A percentile compares a stretch with the other conserved stretches of the same genome.
These are phyloP conservation scores for Drosophila ogumai DNA, from an alignment of 1,140 invertebrate genomes.

Conservation along the genomic window DNA sequence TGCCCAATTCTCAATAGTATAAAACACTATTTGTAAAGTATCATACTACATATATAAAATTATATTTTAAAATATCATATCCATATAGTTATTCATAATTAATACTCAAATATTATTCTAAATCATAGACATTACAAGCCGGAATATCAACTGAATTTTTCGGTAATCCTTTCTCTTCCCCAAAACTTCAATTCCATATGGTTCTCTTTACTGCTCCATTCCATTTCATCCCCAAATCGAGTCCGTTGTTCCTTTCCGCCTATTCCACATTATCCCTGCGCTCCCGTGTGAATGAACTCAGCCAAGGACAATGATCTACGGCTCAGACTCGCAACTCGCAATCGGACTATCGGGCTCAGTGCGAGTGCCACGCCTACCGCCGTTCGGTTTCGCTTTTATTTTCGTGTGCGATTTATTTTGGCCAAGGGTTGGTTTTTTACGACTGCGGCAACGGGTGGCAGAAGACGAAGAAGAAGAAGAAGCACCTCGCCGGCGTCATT, in stretches of 20 bases:
- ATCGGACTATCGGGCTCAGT: conserved; percentile 17
- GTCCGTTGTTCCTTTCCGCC: background rate
- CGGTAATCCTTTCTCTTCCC: background rate
- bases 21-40: no score
- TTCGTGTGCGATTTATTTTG: conserved; percentile 73
- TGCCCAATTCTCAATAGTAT: no score
- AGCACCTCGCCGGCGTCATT: conserved; percentile 64
- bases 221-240: conserved; percentile 5
- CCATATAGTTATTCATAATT: background rate
- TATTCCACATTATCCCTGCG: background rate
- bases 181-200: background rate
- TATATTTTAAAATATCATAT: no score
- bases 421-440: conserved; percentile 74
- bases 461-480: conserved; percentile 6
- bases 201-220: conserved; percentile 2
- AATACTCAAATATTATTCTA: background rate
- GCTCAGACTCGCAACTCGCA: conserved; percentile 36
- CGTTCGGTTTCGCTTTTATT: conserved; percentile 43
- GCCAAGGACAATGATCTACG: conserved; percentile 83
- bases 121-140: background rate
- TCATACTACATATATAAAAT: no score
- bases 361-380: conserved; percentile 42
- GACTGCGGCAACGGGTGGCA: conserved; percentile 47
- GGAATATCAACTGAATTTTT: background rate
- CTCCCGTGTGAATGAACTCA: conserved; percentile 75